These are phyloP conservation scores for Amblyteles armatorius DNA, from an alignment of 2,888 invertebrate species.

Conservation along the genomic window DNA sequence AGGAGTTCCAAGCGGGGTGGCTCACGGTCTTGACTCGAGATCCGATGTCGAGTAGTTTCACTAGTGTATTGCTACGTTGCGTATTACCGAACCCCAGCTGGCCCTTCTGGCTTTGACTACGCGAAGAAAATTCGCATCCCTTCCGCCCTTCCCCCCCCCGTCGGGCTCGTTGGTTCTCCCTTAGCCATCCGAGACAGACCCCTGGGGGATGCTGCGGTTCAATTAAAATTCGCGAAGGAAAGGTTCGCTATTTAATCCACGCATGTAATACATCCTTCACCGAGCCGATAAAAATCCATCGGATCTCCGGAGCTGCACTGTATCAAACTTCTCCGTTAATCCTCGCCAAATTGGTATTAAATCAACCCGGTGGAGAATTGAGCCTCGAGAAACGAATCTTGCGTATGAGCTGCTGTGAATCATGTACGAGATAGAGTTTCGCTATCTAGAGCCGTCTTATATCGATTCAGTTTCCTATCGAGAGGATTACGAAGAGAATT, in stretches of 20 bases:
- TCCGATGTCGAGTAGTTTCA: conserved; percentile 72
- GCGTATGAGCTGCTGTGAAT: conserved; percentile 25
- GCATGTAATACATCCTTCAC: conserved; percentile 48
- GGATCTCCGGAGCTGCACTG: background rate
- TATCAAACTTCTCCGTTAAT: conserved; percentile 38
- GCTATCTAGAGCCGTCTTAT: too few species aligned
- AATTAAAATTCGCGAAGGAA: conserved; percentile 51
- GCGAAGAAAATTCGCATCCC: conserved; percentile 25
- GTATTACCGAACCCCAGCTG: conserved; percentile 15
- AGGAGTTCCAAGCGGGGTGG: conserved; percentile 70
- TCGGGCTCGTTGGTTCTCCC: conserved; percentile 34
- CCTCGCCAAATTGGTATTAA: conserved; percentile 41
- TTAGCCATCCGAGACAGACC: conserved; percentile 34
- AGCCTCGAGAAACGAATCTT: conserved; percentile 10
- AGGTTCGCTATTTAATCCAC: conserved; percentile 50
- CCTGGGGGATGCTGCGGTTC: conserved; percentile 24
- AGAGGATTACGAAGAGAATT: background rate
- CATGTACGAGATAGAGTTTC: background rate
- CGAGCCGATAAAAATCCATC: conserved; percentile 39
- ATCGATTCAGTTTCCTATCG: background rate
- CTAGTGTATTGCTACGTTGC: background rate
- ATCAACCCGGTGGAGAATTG: conserved; percentile 42
- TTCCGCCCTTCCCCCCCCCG: background rate
- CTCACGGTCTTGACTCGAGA: conserved; percentile 67
- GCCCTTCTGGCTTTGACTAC: conserved; percentile 33